Conservation (phyloP, 2,888 invertebrate species). For the Arctia plantaginis region DNA sequence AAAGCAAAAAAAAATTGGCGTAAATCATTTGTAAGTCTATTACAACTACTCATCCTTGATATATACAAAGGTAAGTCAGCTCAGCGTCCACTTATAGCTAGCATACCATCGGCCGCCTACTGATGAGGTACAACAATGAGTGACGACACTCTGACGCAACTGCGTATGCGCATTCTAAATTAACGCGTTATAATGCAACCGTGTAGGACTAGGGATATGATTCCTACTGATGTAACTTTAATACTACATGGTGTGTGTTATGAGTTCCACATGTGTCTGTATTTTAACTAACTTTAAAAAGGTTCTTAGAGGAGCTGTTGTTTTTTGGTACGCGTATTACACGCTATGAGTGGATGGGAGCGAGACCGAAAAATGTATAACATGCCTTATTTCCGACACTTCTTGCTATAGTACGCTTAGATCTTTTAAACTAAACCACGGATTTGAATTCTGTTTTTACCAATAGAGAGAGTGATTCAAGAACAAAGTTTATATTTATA, state of each 20-base stretch:
- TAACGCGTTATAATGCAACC: constrained; percentile 36
- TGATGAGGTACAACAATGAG: constrained; percentile 48
- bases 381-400: too few species aligned
- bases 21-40: too few species aligned
- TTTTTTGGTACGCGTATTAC: too few species aligned
- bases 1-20: too few species aligned
- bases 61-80: constrained; percentile 19
- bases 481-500: too few species aligned
- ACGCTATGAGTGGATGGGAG: too few species aligned
- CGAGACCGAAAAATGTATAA: too few species aligned
- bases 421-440: too few species aligned
- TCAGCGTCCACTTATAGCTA: constrained; percentile 36
- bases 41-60: background rate
- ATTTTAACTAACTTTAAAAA: background rate
- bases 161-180: constrained; percentile 44
- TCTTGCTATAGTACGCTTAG: too few species aligned
- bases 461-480: too few species aligned
- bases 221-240: constrained; percentile 21
- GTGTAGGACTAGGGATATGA: constrained; percentile 4
- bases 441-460: too few species aligned
- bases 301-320: too few species aligned
- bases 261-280: background rate
- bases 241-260: constrained; percentile 2
- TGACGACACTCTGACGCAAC: constrained; percentile 41
- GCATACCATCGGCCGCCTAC: constrained; percentile 37